phyloP scores from a whole-genome alignment of 1,140 invertebrate genomes.

The Tetramorium alpestre region DNA sequence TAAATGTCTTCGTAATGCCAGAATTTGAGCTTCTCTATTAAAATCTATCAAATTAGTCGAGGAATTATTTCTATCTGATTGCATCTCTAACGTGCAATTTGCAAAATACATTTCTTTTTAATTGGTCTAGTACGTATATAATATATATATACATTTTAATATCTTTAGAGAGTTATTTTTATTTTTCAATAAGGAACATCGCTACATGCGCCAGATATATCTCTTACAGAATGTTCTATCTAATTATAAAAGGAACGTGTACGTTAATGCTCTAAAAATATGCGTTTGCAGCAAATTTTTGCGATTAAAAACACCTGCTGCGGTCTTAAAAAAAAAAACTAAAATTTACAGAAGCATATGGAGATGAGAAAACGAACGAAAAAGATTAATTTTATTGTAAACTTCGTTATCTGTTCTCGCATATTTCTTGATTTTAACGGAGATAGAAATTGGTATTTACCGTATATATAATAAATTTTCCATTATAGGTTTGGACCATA shows the following conservation, averaged over 20 bases:
- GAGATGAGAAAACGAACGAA: background rate
- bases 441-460: background rate
- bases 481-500: constrained; percentile 78
- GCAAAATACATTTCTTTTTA: background rate
- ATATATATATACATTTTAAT: background rate
- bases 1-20: background rate
- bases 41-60: background rate
- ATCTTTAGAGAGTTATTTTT: background rate
- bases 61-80: background rate
- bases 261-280: background rate
- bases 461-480: background rate
- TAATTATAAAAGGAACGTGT: background rate
- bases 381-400: background rate
- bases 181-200: background rate
- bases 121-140: background rate
- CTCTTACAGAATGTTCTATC: background rate
- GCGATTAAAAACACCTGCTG: background rate
- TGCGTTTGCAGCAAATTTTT: background rate
- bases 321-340: background rate
- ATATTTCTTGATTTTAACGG: background rate
- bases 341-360: background rate
- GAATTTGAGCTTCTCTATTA: background rate
- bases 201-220: background rate
- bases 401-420: background rate
- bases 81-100: background rate